These are phyloP conservation scores for Antheraea pernyi DNA, from an alignment of 1,140 invertebrate genomes.

Conservation along the genomic window DNA sequence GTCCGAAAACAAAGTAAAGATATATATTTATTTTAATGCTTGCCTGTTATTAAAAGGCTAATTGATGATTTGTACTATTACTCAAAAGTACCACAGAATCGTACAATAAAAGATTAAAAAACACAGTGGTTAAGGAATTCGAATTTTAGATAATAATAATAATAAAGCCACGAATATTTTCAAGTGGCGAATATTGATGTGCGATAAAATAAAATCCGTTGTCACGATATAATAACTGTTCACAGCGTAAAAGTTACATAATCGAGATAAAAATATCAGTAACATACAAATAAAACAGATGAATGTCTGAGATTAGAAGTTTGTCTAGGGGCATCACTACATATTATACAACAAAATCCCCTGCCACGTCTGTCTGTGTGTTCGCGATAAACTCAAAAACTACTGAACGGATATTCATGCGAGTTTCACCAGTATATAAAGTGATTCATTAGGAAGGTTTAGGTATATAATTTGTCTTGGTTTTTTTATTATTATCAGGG, in stretches of 20 bases:
- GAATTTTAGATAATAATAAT: neutral
- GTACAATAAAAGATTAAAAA: neutral
- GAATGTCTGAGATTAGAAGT: neutral
- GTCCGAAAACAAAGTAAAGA: too few species aligned
- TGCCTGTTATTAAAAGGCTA: too few species aligned
- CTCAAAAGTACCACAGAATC: neutral
- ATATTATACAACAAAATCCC: too few species aligned
- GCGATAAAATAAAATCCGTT: neutral
- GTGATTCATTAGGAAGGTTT: too few species aligned
- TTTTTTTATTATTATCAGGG: too few species aligned
- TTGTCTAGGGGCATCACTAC: neutral
- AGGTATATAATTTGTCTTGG: too few species aligned
- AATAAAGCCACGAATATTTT: neutral
- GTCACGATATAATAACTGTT: conserved; percentile 8
- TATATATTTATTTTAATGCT: too few species aligned
- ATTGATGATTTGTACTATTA: neutral
- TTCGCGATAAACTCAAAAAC: too few species aligned
- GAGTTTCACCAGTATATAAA: too few species aligned
- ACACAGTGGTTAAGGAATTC: neutral
- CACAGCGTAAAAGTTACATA: conserved; percentile 11
- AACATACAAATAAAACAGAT: neutral
- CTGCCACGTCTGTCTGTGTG: too few species aligned
- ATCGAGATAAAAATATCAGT: conserved; percentile 8
- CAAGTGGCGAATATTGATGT: neutral
- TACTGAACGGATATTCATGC: too few species aligned